Conservation (phyloP, 2,113 vertebrate species). For the Dromiciops gliroides region DNA sequence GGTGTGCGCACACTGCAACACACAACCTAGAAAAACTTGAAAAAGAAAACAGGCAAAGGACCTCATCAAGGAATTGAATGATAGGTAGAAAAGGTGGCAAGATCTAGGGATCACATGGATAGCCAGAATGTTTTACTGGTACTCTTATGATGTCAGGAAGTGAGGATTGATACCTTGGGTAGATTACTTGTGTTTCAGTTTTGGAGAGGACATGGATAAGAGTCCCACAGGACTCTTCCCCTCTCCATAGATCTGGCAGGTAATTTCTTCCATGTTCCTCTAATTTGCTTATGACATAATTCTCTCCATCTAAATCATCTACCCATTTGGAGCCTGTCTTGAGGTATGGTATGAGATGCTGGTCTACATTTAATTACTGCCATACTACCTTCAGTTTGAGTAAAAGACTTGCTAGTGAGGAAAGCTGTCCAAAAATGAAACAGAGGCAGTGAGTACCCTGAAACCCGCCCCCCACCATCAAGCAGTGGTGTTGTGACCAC, state of each 20-base stretch:
- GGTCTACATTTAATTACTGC: neutral
- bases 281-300: neutral
- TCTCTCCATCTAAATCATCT: neutral
- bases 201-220: neutral
- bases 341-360: neutral
- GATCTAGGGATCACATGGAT: neutral
- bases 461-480: neutral
- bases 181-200: neutral
- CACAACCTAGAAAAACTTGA: neutral
- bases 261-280: neutral
- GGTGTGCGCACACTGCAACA: neutral
- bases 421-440: neutral
- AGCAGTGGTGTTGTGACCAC: neutral
- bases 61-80: neutral
- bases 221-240: neutral
- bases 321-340: neutral
- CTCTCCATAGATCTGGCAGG: neutral
- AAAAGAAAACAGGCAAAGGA: neutral
- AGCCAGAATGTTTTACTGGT: neutral
- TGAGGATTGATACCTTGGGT: neutral
- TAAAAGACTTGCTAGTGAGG: neutral
- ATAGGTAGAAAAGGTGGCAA: neutral
- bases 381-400: neutral
- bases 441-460: neutral
- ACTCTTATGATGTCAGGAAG: neutral